A percentile compares a stretch with the other conserved stretches of the same genome.
Evolutionary conservation across 2,888 invertebrate species (phyloP).

Genomic region (Eristalinus sepulchralis): DNA sequence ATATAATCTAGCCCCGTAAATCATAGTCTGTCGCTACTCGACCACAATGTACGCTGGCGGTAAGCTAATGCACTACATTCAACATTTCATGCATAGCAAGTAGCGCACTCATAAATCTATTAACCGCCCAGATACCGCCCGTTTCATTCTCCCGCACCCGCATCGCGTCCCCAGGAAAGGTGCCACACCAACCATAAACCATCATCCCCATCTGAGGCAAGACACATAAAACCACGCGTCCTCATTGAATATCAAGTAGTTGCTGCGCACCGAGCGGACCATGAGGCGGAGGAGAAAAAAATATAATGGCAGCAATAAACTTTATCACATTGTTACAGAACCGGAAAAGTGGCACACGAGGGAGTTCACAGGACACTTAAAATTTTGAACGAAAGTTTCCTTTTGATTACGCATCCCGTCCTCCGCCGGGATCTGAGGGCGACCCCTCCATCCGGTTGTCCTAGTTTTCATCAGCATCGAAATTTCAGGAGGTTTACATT

Average conservation of each 20-base stretch:
- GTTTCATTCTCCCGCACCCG: background rate
- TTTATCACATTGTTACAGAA: conserved; percentile 29
- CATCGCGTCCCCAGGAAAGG: background rate
- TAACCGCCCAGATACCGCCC: background rate
- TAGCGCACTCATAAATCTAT: conserved; percentile 39
- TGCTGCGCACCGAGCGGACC: background rate
- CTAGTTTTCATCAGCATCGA: background rate
- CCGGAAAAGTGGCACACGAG: conserved; percentile 6
- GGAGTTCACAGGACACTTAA: conserved; percentile 20
- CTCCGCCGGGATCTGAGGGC: background rate
- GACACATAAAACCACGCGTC: conserved; percentile 23
- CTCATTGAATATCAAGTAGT: conserved; percentile 42
- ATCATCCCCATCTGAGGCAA: background rate
- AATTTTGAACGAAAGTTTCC: conserved; percentile 13
- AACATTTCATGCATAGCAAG: conserved; percentile 38
- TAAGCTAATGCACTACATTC: conserved; percentile 15
- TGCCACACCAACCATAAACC: conserved; percentile 10
- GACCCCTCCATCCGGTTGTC: background rate
- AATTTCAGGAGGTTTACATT: background rate
- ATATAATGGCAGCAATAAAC: conserved; percentile 36
- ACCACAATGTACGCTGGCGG: background rate
- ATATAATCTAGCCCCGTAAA: background rate
- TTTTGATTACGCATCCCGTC: background rate
- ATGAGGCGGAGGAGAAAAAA: background rate
- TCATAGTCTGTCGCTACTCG: background rate